Evolutionary conservation across 2,113 vertebrate genomes (phyloP).

Genomic region (Tonatia bakeri): DNA sequence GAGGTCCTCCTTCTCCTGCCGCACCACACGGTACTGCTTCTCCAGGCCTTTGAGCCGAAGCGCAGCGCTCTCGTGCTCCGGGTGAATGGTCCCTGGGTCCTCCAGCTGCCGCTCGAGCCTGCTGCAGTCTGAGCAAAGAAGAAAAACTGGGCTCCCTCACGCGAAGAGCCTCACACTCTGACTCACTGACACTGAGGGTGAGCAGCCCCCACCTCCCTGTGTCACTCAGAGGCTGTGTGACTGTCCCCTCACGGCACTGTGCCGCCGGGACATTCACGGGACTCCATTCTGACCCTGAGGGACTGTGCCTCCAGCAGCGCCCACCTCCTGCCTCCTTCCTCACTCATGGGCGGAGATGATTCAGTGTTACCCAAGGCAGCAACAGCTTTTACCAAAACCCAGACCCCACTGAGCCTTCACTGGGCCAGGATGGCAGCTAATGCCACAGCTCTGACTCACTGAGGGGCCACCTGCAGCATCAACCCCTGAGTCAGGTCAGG

Average conservation of each 20-base stretch:
- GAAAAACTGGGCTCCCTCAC: not conserved
- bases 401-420: not conserved
- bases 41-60: conserved; percentile 91
- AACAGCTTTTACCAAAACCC: not conserved
- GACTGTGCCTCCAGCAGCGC: not conserved
- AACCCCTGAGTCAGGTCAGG: not conserved
- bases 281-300: rapidly evolving
- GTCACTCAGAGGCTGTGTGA: too few species aligned
- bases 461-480: too few species aligned
- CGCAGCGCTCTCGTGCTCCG: conserved; percentile 91
- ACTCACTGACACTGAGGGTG: not conserved
- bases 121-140: conserved; percentile 85
- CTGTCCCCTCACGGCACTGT: not conserved
- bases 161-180: rapidly evolving
- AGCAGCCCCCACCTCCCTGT: rapidly evolving
- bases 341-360: rapidly evolving
- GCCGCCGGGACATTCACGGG: rapidly evolving
- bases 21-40: conserved; percentile 88
- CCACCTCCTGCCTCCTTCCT: rapidly evolving
- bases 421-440: not conserved
- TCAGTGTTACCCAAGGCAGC: rapidly evolving
- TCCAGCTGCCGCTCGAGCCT: conserved; percentile 93
- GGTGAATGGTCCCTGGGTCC: conserved; percentile 87
- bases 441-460: not conserved
- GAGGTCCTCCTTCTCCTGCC: conserved; percentile 93